A percentile compares a stretch with the other conserved stretches of the same genome.
phyloP scores from a whole-genome alignment of 2,113 vertebrate genomes.

The Sorex fumeus region DNA sequence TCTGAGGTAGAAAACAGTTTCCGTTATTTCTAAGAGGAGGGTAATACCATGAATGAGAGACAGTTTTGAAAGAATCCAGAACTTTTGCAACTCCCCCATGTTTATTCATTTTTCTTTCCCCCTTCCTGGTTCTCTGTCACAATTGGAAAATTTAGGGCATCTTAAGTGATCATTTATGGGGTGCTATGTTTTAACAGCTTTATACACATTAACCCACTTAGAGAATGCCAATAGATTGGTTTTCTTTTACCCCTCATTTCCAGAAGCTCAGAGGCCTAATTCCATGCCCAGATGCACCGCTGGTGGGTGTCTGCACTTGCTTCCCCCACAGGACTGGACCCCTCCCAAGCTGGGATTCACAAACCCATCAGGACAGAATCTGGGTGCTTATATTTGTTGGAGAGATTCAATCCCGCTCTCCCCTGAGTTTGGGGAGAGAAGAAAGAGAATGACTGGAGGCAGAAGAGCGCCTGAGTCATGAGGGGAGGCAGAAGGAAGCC shows the following conservation, averaged over 20 bases:
- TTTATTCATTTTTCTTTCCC: conserved; percentile 58
- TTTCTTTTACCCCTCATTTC: conserved; percentile 39
- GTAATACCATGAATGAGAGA: neutral
- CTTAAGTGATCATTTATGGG: conserved; percentile 59
- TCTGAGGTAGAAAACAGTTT: neutral
- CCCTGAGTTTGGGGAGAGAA: neutral
- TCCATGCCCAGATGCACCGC: neutral
- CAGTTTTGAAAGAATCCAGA: neutral
- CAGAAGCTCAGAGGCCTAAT: conserved; percentile 45
- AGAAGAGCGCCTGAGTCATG: neutral
- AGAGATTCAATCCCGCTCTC: neutral
- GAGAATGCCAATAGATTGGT: neutral
- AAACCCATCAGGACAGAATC: neutral
- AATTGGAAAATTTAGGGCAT: conserved; percentile 48
- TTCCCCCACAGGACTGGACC: neutral
- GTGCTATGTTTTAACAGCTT: conserved; percentile 34
- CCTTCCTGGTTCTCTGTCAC: conserved; percentile 38
- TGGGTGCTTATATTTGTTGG: neutral
- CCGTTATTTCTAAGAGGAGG: conserved; percentile 52
- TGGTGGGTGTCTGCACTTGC: neutral
- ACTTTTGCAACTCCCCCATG: neutral
- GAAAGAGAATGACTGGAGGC: too few species aligned
- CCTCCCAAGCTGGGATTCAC: neutral
- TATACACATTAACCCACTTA: conserved; percentile 51
- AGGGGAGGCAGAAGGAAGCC: neutral